These are phyloP conservation scores for Hystrix cristata DNA, from an alignment of 2,113 vertebrate species.

Conservation along the genomic window DNA sequence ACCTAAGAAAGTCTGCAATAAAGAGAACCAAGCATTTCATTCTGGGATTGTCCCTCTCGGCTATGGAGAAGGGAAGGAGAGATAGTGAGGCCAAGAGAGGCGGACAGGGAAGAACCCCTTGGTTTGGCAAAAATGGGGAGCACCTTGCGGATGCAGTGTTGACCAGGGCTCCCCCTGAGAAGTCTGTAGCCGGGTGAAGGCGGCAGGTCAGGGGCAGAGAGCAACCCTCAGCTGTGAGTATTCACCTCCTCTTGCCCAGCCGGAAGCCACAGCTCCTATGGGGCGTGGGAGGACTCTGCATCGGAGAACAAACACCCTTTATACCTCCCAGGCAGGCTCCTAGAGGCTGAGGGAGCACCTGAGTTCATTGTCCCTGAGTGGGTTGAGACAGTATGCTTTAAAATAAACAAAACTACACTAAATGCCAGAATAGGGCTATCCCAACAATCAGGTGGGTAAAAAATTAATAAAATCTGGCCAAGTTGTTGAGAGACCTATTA, in stretches of 20 bases:
- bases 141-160: neutral
- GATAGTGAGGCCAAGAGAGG: neutral
- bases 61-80: neutral
- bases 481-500: neutral
- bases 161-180: neutral
- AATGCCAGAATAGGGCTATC: neutral
- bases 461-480: constrained; percentile 1
- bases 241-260: neutral
- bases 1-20: neutral
- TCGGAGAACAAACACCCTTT: neutral
- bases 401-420: constrained; percentile 3
- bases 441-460: neutral
- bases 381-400: neutral
- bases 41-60: neutral
- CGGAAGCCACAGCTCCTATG: neutral
- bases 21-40: neutral
- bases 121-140: neutral
- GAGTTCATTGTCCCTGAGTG: neutral
- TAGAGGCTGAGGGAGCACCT: neutral
- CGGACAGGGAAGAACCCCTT: neutral
- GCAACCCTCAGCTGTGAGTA: neutral
- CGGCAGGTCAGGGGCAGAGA: neutral
- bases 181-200: neutral
- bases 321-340: no score
- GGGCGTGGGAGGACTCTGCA: rapidly evolving